A percentile compares a stretch with the other conserved stretches of the same genome.
phyloP scores from a whole-genome alignment of 2,888 invertebrate genomes.

The Urechis unicinctus region DNA sequence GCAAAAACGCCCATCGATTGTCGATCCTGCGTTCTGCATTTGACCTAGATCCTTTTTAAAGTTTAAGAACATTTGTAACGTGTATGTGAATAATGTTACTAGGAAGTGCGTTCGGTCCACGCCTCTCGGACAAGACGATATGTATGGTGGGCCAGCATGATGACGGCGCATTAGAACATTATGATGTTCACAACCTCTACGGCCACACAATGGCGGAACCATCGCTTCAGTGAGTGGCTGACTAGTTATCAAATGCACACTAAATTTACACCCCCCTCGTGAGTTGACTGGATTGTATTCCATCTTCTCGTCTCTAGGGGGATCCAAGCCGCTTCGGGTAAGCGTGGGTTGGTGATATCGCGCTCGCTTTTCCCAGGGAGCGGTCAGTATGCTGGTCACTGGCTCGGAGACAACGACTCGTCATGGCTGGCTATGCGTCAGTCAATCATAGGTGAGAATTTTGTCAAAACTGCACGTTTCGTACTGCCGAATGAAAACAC shows the following conservation, averaged over 20 bases:
- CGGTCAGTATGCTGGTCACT: constrained; percentile 37
- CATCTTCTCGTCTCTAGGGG: not conserved
- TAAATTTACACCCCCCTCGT: not conserved
- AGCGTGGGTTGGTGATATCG: constrained; percentile 57
- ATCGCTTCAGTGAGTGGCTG: not conserved
- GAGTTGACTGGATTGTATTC: not conserved
- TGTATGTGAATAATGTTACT: too few relatives aligned
- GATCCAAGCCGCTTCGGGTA: constrained; percentile 24
- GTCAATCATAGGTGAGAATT: constrained; percentile 56
- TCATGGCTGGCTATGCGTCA: constrained; percentile 61
- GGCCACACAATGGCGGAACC: constrained; percentile 63
- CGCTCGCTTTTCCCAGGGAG: constrained; percentile 41
- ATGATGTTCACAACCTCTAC: constrained; percentile 42
- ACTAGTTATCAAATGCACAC: not conserved
- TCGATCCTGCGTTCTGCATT: too few relatives aligned
- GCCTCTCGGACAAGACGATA: constrained; percentile 38
- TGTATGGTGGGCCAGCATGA: constrained; percentile 48
- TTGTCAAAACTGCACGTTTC: not conserved
- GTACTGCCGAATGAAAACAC: too few relatives aligned
- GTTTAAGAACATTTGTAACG: too few relatives aligned
- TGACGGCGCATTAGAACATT: constrained; percentile 27
- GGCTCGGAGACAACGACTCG: constrained; percentile 55
- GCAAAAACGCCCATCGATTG: too few relatives aligned
- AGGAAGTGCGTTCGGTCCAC: too few relatives aligned
- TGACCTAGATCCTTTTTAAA: too few relatives aligned